These are phyloP conservation scores for Sclerurus mexicanus DNA, from an alignment of 2,113 vertebrate species.

Conservation along the genomic window DNA sequence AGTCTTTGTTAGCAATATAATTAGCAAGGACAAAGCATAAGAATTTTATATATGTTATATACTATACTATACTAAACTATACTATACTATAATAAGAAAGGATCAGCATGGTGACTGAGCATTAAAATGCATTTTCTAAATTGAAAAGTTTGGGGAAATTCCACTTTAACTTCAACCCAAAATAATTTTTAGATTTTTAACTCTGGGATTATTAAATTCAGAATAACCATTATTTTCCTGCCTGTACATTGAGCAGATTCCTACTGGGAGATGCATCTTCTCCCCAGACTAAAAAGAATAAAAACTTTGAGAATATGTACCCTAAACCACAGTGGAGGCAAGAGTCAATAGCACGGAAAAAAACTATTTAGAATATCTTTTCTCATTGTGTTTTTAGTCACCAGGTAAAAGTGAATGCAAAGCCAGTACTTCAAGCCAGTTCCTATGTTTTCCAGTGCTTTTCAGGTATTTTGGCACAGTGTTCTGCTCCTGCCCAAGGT, in stretches of 20 bases:
- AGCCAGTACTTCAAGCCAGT: neutral
- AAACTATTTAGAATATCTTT: neutral
- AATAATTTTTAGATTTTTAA: neutral
- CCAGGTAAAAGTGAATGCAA: neutral
- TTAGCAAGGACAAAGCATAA: neutral
- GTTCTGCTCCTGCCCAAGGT: accelerated
- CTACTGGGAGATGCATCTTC: neutral
- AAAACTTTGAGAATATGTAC: neutral
- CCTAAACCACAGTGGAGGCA: neutral
- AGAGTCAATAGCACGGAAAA: neutral
- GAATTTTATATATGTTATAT: neutral
- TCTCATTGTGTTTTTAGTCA: neutral
- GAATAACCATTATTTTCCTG: neutral
- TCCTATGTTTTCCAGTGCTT: neutral
- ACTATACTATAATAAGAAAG: neutral
- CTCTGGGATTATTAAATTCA: neutral
- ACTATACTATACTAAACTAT: neutral
- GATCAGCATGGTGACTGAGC: neutral
- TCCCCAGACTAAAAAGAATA: neutral
- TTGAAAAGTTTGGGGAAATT: neutral
- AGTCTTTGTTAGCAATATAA: neutral
- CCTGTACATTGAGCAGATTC: neutral
- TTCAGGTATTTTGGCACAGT: neutral
- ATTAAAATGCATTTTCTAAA: neutral
- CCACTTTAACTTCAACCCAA: neutral